phyloP scores from a whole-genome alignment of 2,797 vertebrate genomes.

The Premnoplex brunnescens region DNA sequence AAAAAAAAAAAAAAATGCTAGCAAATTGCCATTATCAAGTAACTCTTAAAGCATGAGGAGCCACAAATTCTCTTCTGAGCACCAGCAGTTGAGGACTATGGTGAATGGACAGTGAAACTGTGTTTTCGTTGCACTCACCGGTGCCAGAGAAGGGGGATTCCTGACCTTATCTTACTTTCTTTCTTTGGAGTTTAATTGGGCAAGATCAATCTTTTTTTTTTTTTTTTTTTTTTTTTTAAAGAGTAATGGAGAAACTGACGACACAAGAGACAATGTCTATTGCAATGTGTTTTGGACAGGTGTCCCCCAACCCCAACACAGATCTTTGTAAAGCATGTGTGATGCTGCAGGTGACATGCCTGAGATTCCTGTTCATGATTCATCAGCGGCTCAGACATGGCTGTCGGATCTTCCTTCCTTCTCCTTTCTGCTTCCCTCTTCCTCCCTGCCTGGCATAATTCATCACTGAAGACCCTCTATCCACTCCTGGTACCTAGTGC shows the following conservation, averaged over 20 bases:
- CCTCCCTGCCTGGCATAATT: neutral
- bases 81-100: neutral
- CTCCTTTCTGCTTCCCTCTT: neutral
- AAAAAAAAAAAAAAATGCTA: neutral
- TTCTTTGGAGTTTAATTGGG: neutral
- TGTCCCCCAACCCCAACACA: rapidly evolving
- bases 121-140: neutral
- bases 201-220: neutral
- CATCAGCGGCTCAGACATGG: neutral
- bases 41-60: neutral
- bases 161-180: neutral
- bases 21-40: neutral
- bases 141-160: neutral
- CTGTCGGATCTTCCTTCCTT: neutral
- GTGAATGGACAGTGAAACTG: neutral
- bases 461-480: neutral
- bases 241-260: neutral
- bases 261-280: rapidly evolving
- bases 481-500: neutral
- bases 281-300: neutral
- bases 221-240: neutral
- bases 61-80: neutral
- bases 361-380: neutral
- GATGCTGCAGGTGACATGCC: neutral
- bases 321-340: neutral